Base-by-base conservation (phyloP, 2,888 invertebrate genomes). In the Syrphus vitripennis region DNA sequence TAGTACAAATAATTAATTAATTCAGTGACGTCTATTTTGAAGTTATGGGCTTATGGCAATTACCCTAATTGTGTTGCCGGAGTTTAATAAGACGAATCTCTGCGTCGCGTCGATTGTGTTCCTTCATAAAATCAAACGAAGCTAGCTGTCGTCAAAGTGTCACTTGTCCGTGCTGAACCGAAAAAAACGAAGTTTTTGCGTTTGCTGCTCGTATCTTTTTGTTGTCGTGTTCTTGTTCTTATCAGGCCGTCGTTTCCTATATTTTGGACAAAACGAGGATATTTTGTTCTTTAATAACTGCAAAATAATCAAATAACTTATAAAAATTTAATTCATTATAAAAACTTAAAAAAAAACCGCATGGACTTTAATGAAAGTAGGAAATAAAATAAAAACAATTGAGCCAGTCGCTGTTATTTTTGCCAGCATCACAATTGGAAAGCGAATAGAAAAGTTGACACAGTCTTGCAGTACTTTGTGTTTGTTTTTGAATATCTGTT, bases 391-490 rank as follows among this genome's bases (percentile, higher is more conserved):
- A 10, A 16, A 31, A 55, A 2, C 9, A 31, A 19, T 48, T n/a
- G 24, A n/a, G 29, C n/a, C n/a, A 31, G 2, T 55, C 16, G 57
- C 16, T 19, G 57, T 34, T n/a, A 14, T 42, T 50, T 67, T 53
- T 72, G 77, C 82, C 82, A 83, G 55, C 83, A 37, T 24, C 74
- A 78, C 79, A 83, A 31, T 45, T 55, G 65, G 12, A 14, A 14
- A 16, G n/a, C 14, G 6, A 34, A 48, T 48, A 16, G 26, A 53
- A 7, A 53, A 29, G 21, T 5, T 34, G 34, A 10, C n/a, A 4
- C 21, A 48, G 24, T 9, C 7, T 19, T 2, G 29, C 4, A 42
- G 24, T 24, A 16, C 34, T n/a, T n/a, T n/a, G 9, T 40, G 3
- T 37, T 16, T 6, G 6, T 16, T 26, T 12, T 67, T 14, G 63